These are phyloP conservation scores for Microchirus variegatus DNA, from an alignment of 2,797 vertebrate species.

Conservation along the genomic window DNA sequence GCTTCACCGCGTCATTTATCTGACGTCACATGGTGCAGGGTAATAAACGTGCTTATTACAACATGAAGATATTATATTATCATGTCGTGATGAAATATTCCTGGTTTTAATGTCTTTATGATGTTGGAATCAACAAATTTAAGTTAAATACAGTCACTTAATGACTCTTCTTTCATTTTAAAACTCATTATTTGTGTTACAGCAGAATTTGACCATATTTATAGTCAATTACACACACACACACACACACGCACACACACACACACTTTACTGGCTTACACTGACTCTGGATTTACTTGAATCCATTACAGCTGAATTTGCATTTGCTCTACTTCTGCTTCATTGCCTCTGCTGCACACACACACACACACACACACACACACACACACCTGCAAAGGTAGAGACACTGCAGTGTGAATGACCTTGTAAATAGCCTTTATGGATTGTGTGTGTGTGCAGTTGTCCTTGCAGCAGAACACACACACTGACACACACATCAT, in stretches of 20 bases:
- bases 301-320: conserved; percentile 61
- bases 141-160: too few species aligned
- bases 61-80: too few species aligned
- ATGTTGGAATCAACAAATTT: too few species aligned
- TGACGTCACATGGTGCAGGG: too few species aligned
- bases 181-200: too few species aligned
- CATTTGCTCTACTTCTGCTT: conserved; percentile 50
- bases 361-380: conserved; percentile 28
- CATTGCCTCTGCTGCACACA: conserved; percentile 35
- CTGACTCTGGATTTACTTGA: conserved; percentile 49
- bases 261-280: conserved; percentile 15
- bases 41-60: too few species aligned
- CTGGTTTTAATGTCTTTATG: too few species aligned
- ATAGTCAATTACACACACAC: too few species aligned
- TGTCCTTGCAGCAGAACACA: conserved; percentile 15
- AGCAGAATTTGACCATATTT: too few species aligned
- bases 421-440: conserved; percentile 51
- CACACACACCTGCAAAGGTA: conserved; percentile 2
- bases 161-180: too few species aligned
- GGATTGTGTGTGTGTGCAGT: conserved; percentile 9
- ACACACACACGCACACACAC: conserved; percentile 9
- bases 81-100: too few species aligned
- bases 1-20: too few species aligned
- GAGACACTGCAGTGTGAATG: conserved; percentile 44
- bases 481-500: conserved; percentile 32